phyloP scores from a whole-genome alignment of 2,113 vertebrate genomes.

The Piprites chloris region DNA sequence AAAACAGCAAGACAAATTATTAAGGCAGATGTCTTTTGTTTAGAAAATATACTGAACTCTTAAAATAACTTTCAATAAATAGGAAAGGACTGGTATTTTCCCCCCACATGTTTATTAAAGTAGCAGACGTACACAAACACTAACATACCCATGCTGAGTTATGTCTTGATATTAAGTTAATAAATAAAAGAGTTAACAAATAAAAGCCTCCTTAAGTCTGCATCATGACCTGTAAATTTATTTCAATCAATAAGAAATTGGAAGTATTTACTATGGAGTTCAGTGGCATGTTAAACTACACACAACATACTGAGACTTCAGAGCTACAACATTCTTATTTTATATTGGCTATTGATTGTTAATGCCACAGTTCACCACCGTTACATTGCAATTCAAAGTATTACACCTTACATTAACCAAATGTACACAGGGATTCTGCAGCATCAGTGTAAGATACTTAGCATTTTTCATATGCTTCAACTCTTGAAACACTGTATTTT shows the following conservation, averaged over 20 bases:
- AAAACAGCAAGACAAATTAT: not conserved
- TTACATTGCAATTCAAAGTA: not conserved
- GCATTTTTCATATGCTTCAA: not conserved
- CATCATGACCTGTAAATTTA: not conserved
- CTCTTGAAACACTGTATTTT: not conserved
- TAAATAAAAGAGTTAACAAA: not conserved
- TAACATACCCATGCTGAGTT: too few species aligned
- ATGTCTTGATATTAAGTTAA: not conserved
- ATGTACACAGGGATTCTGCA: not conserved
- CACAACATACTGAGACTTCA: not conserved
- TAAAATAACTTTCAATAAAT: not conserved
- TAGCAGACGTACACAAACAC: not conserved
- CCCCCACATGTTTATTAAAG: not conserved
- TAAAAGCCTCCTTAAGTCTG: not conserved
- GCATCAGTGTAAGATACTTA: not conserved
- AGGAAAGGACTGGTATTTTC: not conserved
- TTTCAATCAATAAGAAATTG: not conserved
- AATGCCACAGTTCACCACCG: not conserved
- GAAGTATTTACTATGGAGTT: not conserved
- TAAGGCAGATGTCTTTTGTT: not conserved
- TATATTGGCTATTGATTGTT: not conserved
- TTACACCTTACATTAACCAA: not conserved
- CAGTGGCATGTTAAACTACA: too few species aligned
- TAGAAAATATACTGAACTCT: not conserved
- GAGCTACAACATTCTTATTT: not conserved